These are phyloP conservation scores for Amphiprion ocellaris DNA, from an alignment of 2,113 vertebrate genomes.

Conservation along the genomic window DNA sequence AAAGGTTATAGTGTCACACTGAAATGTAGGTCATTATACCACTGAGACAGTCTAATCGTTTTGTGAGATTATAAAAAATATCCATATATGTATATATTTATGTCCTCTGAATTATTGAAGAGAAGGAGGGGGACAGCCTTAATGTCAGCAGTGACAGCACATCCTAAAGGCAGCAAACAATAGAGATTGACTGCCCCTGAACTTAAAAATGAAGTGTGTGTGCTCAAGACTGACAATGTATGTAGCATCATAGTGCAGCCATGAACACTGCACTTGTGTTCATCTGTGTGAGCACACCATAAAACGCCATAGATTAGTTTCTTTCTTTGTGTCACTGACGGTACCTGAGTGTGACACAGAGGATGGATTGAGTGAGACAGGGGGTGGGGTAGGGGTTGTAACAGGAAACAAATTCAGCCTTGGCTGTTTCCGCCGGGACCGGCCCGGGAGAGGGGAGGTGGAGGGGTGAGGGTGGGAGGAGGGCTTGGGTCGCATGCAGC, in stretches of 20 bases:
- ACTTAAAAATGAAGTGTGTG: constrained; percentile 34
- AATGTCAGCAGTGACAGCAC: constrained; percentile 37
- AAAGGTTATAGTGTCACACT: too few species aligned
- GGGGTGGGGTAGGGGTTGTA: not conserved
- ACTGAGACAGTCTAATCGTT: too few species aligned
- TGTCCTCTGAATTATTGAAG: constrained; percentile 11
- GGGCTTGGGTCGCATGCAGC: too few species aligned
- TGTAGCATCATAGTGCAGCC: constrained; percentile 15
- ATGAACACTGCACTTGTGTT: not conserved
- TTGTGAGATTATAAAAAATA: too few species aligned
- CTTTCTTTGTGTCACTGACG: constrained; percentile 13
- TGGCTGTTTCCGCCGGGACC: too few species aligned
- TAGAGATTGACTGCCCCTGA: constrained; percentile 36
- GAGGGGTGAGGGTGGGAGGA: too few species aligned
- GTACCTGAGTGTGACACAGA: constrained; percentile 34
- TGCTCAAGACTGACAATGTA: constrained; percentile 37
- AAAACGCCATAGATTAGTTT: constrained; percentile 18
- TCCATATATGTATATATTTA: not conserved
- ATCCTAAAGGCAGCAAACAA: constrained; percentile 22
- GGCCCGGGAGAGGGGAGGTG: too few species aligned
- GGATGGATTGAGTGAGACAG: constrained; percentile 7
- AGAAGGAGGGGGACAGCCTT: not conserved
- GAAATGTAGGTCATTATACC: too few species aligned
- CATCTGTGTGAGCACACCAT: constrained; percentile 6
- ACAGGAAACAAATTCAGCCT: too few species aligned